phyloP scores from a whole-genome alignment of 2,113 vertebrate genomes.

The Mesoclemmys tuberculata region DNA sequence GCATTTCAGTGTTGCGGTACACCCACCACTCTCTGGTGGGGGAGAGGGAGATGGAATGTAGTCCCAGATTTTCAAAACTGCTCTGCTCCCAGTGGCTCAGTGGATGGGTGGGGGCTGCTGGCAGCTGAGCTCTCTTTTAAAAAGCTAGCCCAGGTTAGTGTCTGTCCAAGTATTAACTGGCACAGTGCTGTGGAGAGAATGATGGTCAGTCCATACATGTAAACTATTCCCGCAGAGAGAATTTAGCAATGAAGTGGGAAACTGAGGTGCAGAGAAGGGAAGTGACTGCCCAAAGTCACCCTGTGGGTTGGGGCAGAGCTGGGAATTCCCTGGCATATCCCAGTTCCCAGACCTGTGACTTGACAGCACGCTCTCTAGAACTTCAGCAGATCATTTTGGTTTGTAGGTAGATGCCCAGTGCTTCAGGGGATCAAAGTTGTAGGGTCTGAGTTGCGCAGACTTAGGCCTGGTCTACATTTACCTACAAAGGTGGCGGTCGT shows the following conservation, averaged over 20 bases:
- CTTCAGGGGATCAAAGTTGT: neutral
- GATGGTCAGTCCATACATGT: neutral
- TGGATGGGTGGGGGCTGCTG: neutral
- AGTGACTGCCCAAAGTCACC: neutral
- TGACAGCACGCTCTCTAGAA: neutral
- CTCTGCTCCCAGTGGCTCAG: neutral
- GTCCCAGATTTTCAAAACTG: neutral
- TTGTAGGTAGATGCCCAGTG: neutral
- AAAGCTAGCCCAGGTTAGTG: neutral
- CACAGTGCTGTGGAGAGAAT: neutral
- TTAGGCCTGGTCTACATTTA: no score
- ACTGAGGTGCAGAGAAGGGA: neutral
- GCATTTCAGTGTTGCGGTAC: neutral
- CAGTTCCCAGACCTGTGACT: neutral
- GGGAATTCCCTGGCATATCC: neutral
- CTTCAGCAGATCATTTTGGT: no score
- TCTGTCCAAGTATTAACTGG: neutral
- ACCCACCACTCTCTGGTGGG: neutral
- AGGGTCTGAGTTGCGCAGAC: neutral
- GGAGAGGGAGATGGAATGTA: neutral
- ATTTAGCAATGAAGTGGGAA: neutral
- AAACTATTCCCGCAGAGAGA: neutral
- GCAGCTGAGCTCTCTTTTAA: neutral
- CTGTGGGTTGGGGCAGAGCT: no score
- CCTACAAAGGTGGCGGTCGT: no score